Conservation (phyloP, 2,113 vertebrate species). For the Serilophus lunatus region DNA sequence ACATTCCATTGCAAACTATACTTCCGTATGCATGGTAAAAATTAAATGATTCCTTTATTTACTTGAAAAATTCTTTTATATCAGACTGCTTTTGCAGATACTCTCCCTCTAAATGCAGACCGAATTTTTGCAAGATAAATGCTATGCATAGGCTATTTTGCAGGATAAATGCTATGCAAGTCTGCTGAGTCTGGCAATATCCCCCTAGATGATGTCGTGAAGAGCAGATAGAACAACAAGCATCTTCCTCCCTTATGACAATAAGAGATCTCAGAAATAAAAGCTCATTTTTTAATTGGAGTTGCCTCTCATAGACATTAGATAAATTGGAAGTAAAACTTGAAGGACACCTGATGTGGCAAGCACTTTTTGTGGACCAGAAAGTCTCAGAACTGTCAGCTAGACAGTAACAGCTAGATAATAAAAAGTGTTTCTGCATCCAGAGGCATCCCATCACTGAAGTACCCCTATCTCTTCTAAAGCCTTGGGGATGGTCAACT, state of each 20-base stretch:
- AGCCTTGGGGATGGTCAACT: neutral
- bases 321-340: neutral
- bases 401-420: neutral
- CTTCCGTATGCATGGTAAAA: neutral
- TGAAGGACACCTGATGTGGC: neutral
- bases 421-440: neutral
- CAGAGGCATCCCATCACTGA: neutral
- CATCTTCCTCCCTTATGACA: neutral
- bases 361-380: neutral
- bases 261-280: neutral
- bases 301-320: neutral
- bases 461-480: neutral
- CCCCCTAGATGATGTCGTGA: neutral
- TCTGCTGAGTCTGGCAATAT: neutral
- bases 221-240: neutral
- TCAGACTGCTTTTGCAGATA: neutral
- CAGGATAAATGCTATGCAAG: neutral
- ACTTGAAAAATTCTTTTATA: neutral
- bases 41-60: neutral
- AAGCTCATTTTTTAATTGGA: neutral
- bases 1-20: neutral
- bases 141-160: neutral
- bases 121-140: neutral
- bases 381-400: neutral
- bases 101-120: neutral